Conservation (phyloP, 2,888 invertebrate species). For the Tridacna gigas region DNA sequence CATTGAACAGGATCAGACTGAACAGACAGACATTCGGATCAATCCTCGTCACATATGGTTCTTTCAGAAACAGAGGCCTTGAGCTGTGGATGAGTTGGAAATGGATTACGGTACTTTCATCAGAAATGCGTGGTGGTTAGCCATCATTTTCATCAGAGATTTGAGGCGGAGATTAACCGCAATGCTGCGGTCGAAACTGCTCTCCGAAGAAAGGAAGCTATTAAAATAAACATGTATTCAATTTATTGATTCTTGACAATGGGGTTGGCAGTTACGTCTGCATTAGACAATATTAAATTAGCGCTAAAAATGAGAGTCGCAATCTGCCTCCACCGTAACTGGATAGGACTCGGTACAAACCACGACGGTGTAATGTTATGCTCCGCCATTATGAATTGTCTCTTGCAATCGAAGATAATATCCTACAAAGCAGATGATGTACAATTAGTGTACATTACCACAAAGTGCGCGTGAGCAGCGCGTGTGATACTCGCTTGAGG, state of each 20-base stretch:
- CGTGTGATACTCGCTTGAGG: slow-evolving; percentile 23
- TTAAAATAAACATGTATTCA: slow-evolving; percentile 44
- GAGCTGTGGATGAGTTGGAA: not conserved
- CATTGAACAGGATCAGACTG: too few species aligned
- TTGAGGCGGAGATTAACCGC: not conserved
- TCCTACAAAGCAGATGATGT: slow-evolving; percentile 35
- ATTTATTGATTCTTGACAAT: slow-evolving; percentile 16
- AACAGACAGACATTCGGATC: too few species aligned
- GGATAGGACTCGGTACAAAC: slow-evolving; percentile 7
- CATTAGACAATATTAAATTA: slow-evolving; percentile 25
- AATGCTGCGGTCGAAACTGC: not conserved
- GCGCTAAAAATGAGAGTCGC: slow-evolving; percentile 13
- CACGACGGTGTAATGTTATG: slow-evolving; percentile 16
- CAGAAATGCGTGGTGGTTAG: too few species aligned
- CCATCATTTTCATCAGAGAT: too few species aligned
- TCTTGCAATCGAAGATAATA: slow-evolving; percentile 16
- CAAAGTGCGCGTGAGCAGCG: slow-evolving; percentile 32
- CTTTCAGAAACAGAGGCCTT: not conserved
- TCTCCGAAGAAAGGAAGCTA: slow-evolving; percentile 29
- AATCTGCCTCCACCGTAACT: slow-evolving; percentile 10
- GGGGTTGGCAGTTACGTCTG: slow-evolving; percentile 11
- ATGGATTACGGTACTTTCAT: too few species aligned
- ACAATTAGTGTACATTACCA: slow-evolving; percentile 37
- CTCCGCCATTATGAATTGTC: slow-evolving; percentile 15
- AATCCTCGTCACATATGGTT: not conserved